Base-by-base conservation (phyloP, 2,888 invertebrate genomes). In the Onchidella celtica region DNA sequence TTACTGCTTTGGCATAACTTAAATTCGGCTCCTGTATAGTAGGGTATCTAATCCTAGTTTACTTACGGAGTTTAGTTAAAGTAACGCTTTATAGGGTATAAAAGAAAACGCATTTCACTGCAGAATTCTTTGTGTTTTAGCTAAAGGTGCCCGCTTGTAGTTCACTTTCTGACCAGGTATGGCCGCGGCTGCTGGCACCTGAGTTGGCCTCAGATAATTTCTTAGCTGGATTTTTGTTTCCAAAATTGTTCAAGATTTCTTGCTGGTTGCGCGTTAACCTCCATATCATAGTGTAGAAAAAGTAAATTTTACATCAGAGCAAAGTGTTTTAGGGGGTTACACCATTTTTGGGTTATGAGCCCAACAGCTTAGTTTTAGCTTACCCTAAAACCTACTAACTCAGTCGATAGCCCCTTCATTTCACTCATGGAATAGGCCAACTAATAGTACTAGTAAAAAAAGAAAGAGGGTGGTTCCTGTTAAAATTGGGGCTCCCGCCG, bases 141-240 rank as follows among this genome's bases (percentile, higher is more conserved):
- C n/a, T n/a, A n/a, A n/a, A n/a, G n/a, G n/a, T n/a, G n/a, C n/a
- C n/a, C n/a, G n/a, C n/a, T n/a, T n/a, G n/a, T n/a, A n/a, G n/a
- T n/a, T n/a, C n/a, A n/a, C n/a, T n/a, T n/a, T 69, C 66, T 72
- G 76, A 66, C 61, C 69, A 79, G 73, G 89, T 89, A 38, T 89
- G 87, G 89, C 89, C 89, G 88, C 88, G 83, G 84, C 81, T 83
- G 88, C 89, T 89, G 89, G 89, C 88, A 89, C 89, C 74, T 78
- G 83, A 79, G 88, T 80, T 79, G 81, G 86, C 80, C 3, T 9
- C n/a, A n/a, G n/a, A 11, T 1, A 27, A 6, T 32, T 3, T 21
- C 2, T 29, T 17, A 27, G 27, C 57, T 55, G 29, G 29, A 72
- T 72, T 27, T 4, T 6, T 29, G 29, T 72, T 72, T 24, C 72